phyloP scores from a whole-genome alignment of 2,888 invertebrate species.

The Petrolisthes manimaculis region DNA sequence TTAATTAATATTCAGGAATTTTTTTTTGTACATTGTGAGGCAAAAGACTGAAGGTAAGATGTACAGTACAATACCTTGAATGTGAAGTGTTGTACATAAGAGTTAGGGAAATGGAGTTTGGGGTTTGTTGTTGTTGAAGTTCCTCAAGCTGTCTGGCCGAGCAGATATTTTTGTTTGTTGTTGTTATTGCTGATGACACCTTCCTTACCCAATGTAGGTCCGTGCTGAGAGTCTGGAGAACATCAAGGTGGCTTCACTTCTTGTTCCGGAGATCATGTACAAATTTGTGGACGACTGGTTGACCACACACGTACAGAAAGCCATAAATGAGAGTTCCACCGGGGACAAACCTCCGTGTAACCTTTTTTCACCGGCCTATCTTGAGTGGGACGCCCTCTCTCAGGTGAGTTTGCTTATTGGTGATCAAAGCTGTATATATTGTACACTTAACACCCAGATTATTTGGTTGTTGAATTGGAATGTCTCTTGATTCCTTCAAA shows the following conservation, averaged over 20 bases:
- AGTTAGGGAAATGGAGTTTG: no score
- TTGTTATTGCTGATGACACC: not conserved
- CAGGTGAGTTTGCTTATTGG: constrained; percentile 61
- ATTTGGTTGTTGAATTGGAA: not conserved
- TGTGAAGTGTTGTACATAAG: no score
- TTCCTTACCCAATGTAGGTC: constrained; percentile 17
- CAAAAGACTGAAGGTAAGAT: constrained; percentile 71
- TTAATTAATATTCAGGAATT: no score
- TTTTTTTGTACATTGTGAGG: no score
- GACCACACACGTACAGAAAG: constrained; percentile 76
- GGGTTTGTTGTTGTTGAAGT: no score
- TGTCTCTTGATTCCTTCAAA: not conserved
- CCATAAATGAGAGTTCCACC: constrained; percentile 68
- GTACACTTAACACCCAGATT: not conserved
- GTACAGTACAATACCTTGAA: not conserved
- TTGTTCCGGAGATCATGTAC: constrained; percentile 86
- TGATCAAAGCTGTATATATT: no score
- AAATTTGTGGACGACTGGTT: constrained; percentile 87
- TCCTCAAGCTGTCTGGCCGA: no score
- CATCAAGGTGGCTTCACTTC: constrained; percentile 76
- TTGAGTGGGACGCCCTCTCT: constrained; percentile 88
- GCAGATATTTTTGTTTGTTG: no score
- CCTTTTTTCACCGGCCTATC: constrained; percentile 74
- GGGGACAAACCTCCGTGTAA: constrained; percentile 71
- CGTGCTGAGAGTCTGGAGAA: constrained; percentile 54